Percentiles rank a stretch among this genome's conserved stretches.
Evolutionary conservation across 2,888 invertebrate genomes (phyloP).

Genomic region (Phaonia tiefii): DNA sequence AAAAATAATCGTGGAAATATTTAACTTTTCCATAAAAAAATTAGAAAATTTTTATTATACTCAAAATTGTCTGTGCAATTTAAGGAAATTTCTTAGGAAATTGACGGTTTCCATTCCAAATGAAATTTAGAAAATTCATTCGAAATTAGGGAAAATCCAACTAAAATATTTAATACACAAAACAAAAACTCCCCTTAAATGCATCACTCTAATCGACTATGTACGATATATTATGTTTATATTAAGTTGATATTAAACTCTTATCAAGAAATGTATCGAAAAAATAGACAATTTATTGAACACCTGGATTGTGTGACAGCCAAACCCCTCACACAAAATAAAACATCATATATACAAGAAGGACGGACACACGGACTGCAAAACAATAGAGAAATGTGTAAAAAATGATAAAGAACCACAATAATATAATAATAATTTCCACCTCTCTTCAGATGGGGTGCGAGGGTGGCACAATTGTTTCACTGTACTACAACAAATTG

Average conservation of each 20-base stretch:
- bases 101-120: too few relatives aligned
- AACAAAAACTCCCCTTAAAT: too few relatives aligned
- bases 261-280: slow-evolving; percentile 55
- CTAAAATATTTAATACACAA: too few relatives aligned
- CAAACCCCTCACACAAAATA: slow-evolving; percentile 1
- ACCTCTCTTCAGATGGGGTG: not conserved
- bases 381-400: slow-evolving; percentile 18
- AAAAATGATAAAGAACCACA: slow-evolving; percentile 38
- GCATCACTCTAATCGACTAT: too few relatives aligned
- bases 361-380: not conserved
- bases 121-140: too few relatives aligned
- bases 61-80: too few relatives aligned
- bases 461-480: slow-evolving; percentile 29
- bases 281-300: slow-evolving; percentile 64
- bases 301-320: slow-evolving; percentile 61
- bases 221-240: slow-evolving; percentile 21
- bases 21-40: too few relatives aligned
- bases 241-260: slow-evolving; percentile 59
- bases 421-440: slow-evolving; percentile 21
- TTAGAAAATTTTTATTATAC: too few relatives aligned
- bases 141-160: too few relatives aligned
- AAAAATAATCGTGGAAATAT: too few relatives aligned
- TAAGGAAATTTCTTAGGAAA: too few relatives aligned
- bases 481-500: slow-evolving; percentile 48
- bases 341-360: not conserved